Evolutionary conservation across 2,888 invertebrate species (phyloP).

Genomic region (Agriopis leucophaearia): DNA sequence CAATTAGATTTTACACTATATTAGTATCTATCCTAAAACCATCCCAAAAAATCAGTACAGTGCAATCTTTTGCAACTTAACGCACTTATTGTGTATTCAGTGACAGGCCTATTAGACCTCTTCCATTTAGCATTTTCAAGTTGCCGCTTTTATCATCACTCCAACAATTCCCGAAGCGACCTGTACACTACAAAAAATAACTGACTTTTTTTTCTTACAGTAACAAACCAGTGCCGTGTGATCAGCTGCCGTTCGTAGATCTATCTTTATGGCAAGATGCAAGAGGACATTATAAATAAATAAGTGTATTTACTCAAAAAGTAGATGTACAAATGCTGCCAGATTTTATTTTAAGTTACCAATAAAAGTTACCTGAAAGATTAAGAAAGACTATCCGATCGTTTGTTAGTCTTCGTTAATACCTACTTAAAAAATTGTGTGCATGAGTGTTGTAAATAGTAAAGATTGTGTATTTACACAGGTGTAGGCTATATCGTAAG

Average conservation of each 20-base stretch:
- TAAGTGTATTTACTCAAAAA: neutral
- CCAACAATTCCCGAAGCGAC: neutral
- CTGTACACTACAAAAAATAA: neutral
- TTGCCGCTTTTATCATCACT: neutral
- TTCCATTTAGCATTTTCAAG: no score
- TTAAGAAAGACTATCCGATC: neutral
- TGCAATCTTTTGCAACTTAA: no score
- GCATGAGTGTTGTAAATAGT: neutral
- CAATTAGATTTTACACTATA: no score
- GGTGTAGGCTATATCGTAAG: neutral
- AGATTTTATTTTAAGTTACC: slow-evolving; percentile 27
- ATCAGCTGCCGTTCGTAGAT: slow-evolving; percentile 77
- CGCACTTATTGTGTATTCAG: no score
- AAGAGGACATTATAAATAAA: slow-evolving; percentile 48
- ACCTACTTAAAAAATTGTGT: neutral
- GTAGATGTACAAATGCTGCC: slow-evolving; percentile 15
- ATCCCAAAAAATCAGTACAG: no score
- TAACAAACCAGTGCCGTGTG: slow-evolving; percentile 84
- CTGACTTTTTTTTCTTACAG: slow-evolving; percentile 62
- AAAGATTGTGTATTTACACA: neutral
- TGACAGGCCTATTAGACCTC: no score
- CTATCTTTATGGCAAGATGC: slow-evolving; percentile 84
- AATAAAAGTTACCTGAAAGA: slow-evolving; percentile 10
- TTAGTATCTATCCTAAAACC: no score
- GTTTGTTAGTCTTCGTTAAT: neutral